phyloP scores from a whole-genome alignment of 2,888 invertebrate species.

The Brenthis daphne region DNA sequence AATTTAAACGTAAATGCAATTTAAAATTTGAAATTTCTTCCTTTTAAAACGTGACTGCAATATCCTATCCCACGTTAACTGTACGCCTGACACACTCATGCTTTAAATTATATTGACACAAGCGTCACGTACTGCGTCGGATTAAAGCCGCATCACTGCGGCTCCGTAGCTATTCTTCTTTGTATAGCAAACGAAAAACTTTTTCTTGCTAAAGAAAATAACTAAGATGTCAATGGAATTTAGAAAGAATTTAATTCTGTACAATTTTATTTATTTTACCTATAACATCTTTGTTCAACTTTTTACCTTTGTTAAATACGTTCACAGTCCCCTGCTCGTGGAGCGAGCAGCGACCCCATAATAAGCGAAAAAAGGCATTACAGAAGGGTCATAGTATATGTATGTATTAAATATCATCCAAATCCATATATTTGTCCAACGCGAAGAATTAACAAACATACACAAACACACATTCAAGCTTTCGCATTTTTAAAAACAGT shows the following conservation, averaged over 20 bases:
- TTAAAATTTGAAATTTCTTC: constrained; percentile 37
- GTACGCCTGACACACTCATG: constrained; percentile 38
- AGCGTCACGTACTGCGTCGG: constrained; percentile 55
- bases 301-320: background rate
- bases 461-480: too few species aligned
- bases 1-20: constrained; percentile 34
- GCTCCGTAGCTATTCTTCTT: constrained; percentile 33
- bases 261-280: background rate
- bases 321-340: too few species aligned
- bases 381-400: too few species aligned
- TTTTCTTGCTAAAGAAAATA: constrained; percentile 34
- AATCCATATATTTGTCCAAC: too few species aligned
- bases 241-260: background rate
- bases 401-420: too few species aligned
- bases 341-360: too few species aligned
- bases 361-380: too few species aligned
- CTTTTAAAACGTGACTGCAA: constrained; percentile 38
- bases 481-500: too few species aligned
- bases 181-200: constrained; percentile 36
- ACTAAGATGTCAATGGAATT: constrained; percentile 18
- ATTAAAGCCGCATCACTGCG: constrained; percentile 51
- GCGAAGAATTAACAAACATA: too few species aligned
- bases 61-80: constrained; percentile 33
- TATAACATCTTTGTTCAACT: background rate
- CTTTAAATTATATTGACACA: constrained; percentile 52